Conservation (phyloP, 2,113 vertebrate genomes). For the Xiphorhynchus elegans region DNA sequence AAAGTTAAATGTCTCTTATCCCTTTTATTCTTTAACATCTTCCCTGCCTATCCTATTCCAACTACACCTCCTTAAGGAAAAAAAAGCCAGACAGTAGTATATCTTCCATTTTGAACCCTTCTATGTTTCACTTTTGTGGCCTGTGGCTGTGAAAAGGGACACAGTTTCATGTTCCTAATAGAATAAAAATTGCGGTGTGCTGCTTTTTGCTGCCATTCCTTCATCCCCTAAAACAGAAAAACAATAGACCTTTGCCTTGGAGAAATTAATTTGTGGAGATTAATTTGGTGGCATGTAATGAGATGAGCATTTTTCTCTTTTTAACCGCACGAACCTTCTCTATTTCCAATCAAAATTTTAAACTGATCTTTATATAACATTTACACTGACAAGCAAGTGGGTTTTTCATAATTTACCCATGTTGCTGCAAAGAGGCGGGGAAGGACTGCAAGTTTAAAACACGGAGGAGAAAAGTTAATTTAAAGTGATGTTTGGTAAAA, state of each 20-base stretch:
- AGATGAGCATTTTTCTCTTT: neutral
- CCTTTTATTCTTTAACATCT: neutral
- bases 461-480: slow-evolving; percentile 79
- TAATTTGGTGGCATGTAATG: neutral
- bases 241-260: neutral
- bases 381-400: slow-evolving; percentile 57
- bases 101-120: slow-evolving; percentile 6
- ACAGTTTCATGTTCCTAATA: neutral
- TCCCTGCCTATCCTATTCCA: neutral
- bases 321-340: slow-evolving; percentile 24
- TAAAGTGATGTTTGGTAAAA: slow-evolving; percentile 79
- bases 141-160: neutral
- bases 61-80: neutral
- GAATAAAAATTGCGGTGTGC: neutral
- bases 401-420: slow-evolving; percentile 75
- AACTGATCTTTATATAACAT: slow-evolving; percentile 55
- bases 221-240: slow-evolving; percentile 16
- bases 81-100: neutral
- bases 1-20: neutral
- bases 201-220: slow-evolving; percentile 40
- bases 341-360: slow-evolving; percentile 55
- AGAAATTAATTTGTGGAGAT: neutral
- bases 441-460: slow-evolving; percentile 72
- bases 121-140: neutral
- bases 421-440: neutral